These are phyloP conservation scores for Thecophora atra DNA, from an alignment of 2,888 invertebrate species.

Conservation along the genomic window DNA sequence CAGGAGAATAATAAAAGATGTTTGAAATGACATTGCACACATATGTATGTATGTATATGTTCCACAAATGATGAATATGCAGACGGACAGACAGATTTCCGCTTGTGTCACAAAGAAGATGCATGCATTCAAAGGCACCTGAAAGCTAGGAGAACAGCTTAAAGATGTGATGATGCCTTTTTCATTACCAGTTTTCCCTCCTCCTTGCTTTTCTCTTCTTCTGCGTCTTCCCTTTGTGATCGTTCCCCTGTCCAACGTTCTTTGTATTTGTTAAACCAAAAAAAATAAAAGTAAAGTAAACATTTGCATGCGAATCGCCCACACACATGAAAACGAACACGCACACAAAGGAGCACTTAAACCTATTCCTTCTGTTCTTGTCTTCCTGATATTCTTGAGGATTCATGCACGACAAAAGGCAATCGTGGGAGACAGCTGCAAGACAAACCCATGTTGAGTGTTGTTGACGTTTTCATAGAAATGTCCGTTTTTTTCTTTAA, in stretches of 20 bases:
- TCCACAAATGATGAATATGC: background rate
- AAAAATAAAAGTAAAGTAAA: slow-evolving; percentile 23
- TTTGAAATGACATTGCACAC: too few species aligned
- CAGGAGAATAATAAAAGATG: too few species aligned
- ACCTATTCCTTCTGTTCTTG: background rate
- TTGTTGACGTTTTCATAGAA: background rate
- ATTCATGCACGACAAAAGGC: too few species aligned
- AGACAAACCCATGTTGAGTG: too few species aligned
- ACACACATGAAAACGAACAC: slow-evolving; percentile 7
- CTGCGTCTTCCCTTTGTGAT: background rate
- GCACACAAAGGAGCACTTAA: background rate
- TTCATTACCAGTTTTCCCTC: too few species aligned
- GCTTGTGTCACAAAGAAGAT: background rate
- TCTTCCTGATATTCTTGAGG: too few species aligned
- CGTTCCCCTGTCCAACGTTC: background rate
- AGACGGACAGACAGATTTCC: background rate
- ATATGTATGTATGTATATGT: background rate
- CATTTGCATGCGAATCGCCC: slow-evolving; percentile 2
- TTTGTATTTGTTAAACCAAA: background rate
- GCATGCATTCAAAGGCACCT: slow-evolving; percentile 5
- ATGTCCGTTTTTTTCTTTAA: slow-evolving; percentile 16
- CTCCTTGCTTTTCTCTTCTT: background rate
- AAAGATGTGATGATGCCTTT: background rate
- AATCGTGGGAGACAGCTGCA: too few species aligned
- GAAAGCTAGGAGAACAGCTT: slow-evolving; percentile 2